phyloP scores from a whole-genome alignment of 2,797 vertebrate species.

The Alosa sapidissima region DNA sequence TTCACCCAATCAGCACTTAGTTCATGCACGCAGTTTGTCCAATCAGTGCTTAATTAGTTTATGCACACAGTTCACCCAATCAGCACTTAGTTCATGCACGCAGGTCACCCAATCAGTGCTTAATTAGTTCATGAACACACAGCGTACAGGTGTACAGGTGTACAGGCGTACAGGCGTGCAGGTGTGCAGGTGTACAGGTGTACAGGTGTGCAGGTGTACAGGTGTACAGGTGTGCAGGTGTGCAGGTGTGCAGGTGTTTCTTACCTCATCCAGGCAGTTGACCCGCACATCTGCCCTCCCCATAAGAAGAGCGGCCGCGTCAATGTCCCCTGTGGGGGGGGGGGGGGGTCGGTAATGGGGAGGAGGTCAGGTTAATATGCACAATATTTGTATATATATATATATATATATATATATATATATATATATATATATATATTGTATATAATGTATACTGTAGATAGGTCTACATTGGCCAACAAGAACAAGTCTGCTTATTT shows the following conservation, averaged over 20 bases:
- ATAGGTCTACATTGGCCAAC: too few species aligned
- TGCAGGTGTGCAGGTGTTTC: background rate
- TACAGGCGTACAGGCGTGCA: too few species aligned
- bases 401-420: background rate
- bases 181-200: too few species aligned
- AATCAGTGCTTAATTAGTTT: background rate
- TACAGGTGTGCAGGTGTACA: too few species aligned
- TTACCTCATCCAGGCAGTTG: slow-evolving; percentile 98
- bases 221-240: too few species aligned
- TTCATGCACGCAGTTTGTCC: slow-evolving; percentile 88
- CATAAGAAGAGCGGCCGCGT: slow-evolving; percentile 87
- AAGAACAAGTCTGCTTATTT: too few species aligned
- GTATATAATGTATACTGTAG: too few species aligned
- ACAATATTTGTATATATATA: background rate
- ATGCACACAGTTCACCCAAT: background rate
- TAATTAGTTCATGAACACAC: too few species aligned
- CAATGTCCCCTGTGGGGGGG: slow-evolving; percentile 86
- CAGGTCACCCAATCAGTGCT: too few species aligned
- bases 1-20: slow-evolving; percentile 62
- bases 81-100: background rate
- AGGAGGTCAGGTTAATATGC: background rate
- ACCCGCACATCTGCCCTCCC: slow-evolving; percentile 92
- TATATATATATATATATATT: too few species aligned
- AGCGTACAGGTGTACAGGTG: too few species aligned
- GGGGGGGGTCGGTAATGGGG: background rate